Evolutionary conservation across 37 sponge, comb jelly and placozoan genomes (phyloP).

Genomic region (Axinella damicornis): DNA sequence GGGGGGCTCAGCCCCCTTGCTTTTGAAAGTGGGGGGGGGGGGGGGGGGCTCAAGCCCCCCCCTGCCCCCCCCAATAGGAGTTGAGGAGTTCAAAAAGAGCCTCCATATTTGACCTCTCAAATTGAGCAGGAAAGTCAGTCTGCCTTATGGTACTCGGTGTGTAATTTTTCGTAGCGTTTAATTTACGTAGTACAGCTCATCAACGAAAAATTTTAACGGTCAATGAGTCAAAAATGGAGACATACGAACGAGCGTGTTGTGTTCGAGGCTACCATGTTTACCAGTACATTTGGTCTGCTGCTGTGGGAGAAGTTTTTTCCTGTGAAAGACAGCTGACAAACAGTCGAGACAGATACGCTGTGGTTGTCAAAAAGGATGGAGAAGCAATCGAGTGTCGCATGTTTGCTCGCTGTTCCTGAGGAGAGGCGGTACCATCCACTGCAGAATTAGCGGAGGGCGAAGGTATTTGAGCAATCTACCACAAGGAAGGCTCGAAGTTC

Average conservation of each 20-base stretch:
- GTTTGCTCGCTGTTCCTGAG: constrained; percentile 42
- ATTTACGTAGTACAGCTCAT: no score
- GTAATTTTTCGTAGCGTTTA: no score
- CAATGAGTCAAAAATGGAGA: background rate
- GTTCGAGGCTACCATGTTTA: constrained; percentile 41
- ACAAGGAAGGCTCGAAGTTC: constrained; percentile 42
- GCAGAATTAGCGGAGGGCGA: constrained; percentile 29
- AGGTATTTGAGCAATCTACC: constrained; percentile 31
- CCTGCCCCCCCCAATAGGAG: no score
- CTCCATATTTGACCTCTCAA: no score
- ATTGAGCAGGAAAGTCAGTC: no score
- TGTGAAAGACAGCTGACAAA: constrained; percentile 34
- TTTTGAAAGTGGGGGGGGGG: no score
- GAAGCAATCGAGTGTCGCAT: constrained; percentile 6
- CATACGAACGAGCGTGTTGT: background rate
- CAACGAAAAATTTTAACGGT: no score
- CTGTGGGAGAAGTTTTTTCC: constrained; percentile 28
- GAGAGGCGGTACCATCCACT: constrained; percentile 23
- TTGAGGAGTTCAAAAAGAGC: no score
- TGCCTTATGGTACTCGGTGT: no score
- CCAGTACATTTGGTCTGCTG: constrained; percentile 23
- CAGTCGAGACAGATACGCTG: constrained; percentile 35
- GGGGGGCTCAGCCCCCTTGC: no score
- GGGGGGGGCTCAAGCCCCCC: no score
- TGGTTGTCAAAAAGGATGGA: constrained; percentile 34